These are phyloP conservation scores for Acrossocheilus fasciatus DNA, from an alignment of 2,797 vertebrate species.

Conservation along the genomic window DNA sequence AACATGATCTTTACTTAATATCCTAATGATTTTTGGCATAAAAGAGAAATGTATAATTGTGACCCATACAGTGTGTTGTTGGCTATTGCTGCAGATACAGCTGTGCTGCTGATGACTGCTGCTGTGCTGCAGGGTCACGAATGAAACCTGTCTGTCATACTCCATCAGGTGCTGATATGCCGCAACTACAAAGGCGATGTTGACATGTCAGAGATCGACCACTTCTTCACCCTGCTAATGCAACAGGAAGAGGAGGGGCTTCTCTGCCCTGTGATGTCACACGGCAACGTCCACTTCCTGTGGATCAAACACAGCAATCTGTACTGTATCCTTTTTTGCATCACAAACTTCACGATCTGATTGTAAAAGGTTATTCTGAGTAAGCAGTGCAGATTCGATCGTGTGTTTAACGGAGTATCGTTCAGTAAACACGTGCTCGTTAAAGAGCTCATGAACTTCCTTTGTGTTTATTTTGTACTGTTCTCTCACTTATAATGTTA, in stretches of 20 bases:
- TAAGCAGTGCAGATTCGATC: neutral
- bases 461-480: too few relatives aligned
- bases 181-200: constrained; percentile 95
- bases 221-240: constrained; percentile 90
- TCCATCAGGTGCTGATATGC: constrained; percentile 88
- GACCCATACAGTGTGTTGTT: too few relatives aligned
- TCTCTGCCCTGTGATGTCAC: constrained; percentile 83
- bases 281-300: constrained; percentile 87
- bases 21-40: too few relatives aligned
- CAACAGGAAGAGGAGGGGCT: constrained; percentile 90
- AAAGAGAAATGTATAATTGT: too few relatives aligned
- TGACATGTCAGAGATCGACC: constrained; percentile 89
- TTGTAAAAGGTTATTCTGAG: neutral
- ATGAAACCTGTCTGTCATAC: neutral
- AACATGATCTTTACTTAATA: too few relatives aligned
- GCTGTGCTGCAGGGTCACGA: too few relatives aligned
- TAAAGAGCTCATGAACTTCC: neutral
- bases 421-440: neutral
- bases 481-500: too few relatives aligned
- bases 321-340: constrained; percentile 87
- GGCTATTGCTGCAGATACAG: too few relatives aligned
- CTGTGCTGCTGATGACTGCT: too few relatives aligned
- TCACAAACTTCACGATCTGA: neutral
- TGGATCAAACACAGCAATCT: constrained; percentile 98
- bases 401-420: neutral